Evolutionary conservation across 1,140 invertebrate genomes (phyloP), one percentile per base, ranked within the genome.

Genomic region (Trichoplusia ni): DNA sequence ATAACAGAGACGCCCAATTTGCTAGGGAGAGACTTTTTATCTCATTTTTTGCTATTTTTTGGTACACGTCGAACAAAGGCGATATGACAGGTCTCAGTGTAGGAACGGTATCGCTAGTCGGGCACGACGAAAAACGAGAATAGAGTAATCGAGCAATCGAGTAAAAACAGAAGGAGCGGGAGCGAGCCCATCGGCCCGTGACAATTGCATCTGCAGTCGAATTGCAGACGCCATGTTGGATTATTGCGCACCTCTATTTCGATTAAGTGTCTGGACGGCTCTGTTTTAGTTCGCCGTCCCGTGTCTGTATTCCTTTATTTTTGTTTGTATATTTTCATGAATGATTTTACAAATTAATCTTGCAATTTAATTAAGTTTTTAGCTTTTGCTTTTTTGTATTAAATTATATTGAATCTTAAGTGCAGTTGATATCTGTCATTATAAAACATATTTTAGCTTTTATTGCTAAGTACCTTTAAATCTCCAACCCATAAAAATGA

Each of bases 1-100:
- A 84, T 80, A 89, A 89, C 87, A 88, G 84, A 85, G 81, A 86
- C 83, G 84, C 80, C 83, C 87, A 90, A 90, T 87, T 90, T 88
- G 85, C 86, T 86, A 77, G 73, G 73, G 79, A 86, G 54, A 49
- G 82, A 88, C 80, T 85, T 88, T 90, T 88, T 90, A 88, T 90
- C 84, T 75, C 44, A 51, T 61, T 75, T 77, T 71, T 70, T 77
- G 68, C 62, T 37, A 47, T 90, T 83, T 85, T 81, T 79, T 73
- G 44, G 47, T 68, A 80, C 71, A 80, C 79, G 81, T 66, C 77
- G 67, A 82, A 86, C 83, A 89, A 88, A 84, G 73, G 80, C 84
- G 82, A 87, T 89, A 89, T 90, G 87, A 90, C 87, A 88, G 87
- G 80, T 84, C 77, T 73, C 75, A 67, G 70, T 81, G 81, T 77